phyloP scores from a whole-genome alignment of 2,888 invertebrate species.

The Andrena chrysosceles region DNA sequence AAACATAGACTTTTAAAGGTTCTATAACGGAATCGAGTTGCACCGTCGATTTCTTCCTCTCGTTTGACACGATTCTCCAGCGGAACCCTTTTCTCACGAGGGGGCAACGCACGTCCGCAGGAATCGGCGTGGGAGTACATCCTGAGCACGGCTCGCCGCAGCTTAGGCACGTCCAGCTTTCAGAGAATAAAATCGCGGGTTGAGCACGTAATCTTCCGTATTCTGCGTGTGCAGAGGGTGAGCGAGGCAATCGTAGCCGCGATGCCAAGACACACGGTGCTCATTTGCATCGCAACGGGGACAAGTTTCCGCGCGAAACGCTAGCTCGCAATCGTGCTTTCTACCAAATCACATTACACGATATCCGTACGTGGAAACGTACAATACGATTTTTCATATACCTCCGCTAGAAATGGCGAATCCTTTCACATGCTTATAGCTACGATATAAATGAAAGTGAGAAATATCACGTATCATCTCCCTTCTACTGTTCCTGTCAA shows the following conservation, averaged over 20 bases:
- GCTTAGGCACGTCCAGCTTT: conserved; percentile 58
- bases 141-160: conserved; percentile 25
- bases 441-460: no score
- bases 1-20: neutral
- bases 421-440: no score
- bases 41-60: conserved; percentile 22
- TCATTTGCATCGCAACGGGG: conserved; percentile 66
- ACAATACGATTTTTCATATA: neutral
- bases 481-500: no score
- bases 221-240: conserved; percentile 40
- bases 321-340: conserved; percentile 44
- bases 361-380: neutral
- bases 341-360: conserved; percentile 11
- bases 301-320: conserved; percentile 54
- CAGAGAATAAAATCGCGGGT: conserved; percentile 53
- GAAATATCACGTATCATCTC: no score
- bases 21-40: conserved; percentile 6
- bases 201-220: conserved; percentile 53
- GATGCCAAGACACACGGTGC: conserved; percentile 29
- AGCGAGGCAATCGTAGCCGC: conserved; percentile 44
- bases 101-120: conserved; percentile 43
- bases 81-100: conserved; percentile 49
- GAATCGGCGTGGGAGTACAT: conserved; percentile 56
- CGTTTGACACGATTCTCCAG: conserved; percentile 3
- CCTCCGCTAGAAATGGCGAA: neutral